Conservation (phyloP, 2,888 invertebrate species). For the Timema podura region DNA sequence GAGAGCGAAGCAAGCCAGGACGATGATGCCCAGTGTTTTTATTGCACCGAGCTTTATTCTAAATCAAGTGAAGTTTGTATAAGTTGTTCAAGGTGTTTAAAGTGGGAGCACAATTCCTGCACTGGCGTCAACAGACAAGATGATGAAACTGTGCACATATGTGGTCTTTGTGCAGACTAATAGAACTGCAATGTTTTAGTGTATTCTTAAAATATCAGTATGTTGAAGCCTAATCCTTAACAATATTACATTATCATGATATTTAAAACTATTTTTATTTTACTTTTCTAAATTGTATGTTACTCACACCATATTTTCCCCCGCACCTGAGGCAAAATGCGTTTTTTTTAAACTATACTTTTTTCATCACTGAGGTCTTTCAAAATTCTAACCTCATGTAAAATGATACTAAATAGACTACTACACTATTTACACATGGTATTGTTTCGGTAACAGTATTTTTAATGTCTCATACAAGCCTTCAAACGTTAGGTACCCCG, state of each 20-base stretch:
- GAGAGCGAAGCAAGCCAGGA: background rate
- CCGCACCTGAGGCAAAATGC: background rate
- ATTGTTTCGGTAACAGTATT: too few relatives aligned
- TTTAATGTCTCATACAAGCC: too few relatives aligned
- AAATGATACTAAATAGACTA: too few relatives aligned
- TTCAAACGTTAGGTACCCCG: too few relatives aligned
- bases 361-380: too few relatives aligned
- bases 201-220: slow-evolving; percentile 1
- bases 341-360: background rate
- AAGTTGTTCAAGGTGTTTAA: background rate
- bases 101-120: background rate
- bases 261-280: too few relatives aligned
- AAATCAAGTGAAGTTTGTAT: background rate
- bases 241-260: background rate
- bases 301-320: background rate
- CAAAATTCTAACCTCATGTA: too few relatives aligned
- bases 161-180: slow-evolving; percentile 1
- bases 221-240: too few relatives aligned
- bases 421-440: too few relatives aligned
- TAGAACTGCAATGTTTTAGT: background rate
- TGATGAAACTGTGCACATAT: slow-evolving; percentile 7
- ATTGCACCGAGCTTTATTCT: slow-evolving; percentile 2
- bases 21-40: background rate
- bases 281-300: too few relatives aligned
- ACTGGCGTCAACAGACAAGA: background rate